These are phyloP conservation scores for Propithecus deckenii DNA, from an alignment of 2,797 vertebrate genomes.

Conservation along the genomic window DNA sequence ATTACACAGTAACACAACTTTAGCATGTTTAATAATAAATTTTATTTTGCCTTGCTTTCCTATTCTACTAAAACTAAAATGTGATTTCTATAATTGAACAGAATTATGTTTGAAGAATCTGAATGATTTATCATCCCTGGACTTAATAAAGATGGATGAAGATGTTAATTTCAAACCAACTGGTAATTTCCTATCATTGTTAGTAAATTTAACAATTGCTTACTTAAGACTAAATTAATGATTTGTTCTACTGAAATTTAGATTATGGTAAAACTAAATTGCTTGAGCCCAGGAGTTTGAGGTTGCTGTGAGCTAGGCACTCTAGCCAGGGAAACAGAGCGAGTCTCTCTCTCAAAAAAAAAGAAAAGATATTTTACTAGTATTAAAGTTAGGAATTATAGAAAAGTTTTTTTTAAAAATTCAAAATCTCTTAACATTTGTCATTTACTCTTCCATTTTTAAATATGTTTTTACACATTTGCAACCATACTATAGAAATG, in stretches of 20 bases:
- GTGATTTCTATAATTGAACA: conserved; percentile 82
- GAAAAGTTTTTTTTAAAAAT: background rate
- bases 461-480: background rate
- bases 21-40: conserved; percentile 54
- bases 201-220: conserved; percentile 47
- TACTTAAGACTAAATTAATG: conserved; percentile 29
- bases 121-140: conserved; percentile 93
- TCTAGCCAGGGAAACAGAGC: too few species aligned
- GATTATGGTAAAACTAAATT: conserved; percentile 37
- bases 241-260: conserved; percentile 51
- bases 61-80: conserved; percentile 51
- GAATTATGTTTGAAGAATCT: conserved; percentile 97
- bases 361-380: background rate
- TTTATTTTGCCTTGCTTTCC: conserved; percentile 13
- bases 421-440: background rate
- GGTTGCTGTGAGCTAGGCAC: too few species aligned
- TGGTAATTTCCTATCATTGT: conserved; percentile 85
- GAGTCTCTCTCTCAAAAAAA: too few species aligned
- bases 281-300: too few species aligned
- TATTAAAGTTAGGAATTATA: background rate
- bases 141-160: conserved; percentile 95
- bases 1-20: background rate
- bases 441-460: background rate
- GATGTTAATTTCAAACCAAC: conserved; percentile 95
- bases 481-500: background rate